Base-by-base conservation (phyloP, 1,140 invertebrate species). In the Portunus trituberculatus region DNA sequence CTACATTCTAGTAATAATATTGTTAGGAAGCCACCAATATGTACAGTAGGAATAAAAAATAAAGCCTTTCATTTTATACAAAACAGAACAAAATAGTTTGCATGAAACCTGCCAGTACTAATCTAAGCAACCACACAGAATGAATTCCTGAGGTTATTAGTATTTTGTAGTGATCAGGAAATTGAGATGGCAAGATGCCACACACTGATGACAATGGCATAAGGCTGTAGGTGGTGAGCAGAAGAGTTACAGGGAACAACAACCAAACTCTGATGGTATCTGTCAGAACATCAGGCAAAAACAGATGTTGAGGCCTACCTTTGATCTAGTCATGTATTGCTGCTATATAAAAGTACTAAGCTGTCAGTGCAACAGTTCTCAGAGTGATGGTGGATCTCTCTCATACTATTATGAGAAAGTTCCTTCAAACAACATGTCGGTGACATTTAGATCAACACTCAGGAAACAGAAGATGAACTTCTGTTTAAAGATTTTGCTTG, bases 131-230 rank as follows among this genome's bases (percentile, higher is more conserved):
- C 67, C n/a, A 76, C 67, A 76, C 20, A 76, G 67, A n/a, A n/a
- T 76, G 25, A 76, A 76, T 76, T 76, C 67, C 67, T 76, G 67
- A 76, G 67, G 67, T 76, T n/a, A 25, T 76, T n/a, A 76, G 67
- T n/a, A 76, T 76, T 76, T 76, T 76, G 67, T 76, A 2, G 20
- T 76, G 67, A 76, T 20, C 25, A 76, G 25, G 67, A 76, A 76
- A 76, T n/a, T 59, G 52, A 76, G n/a, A 76, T 76, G 67, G 67
- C 12, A 76, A 76, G 67, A n/a, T 76, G 67, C 67, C 67, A 76
- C 67, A 76, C n/a, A n/a, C 67, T 76, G 67, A 76, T 76, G 67
- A n/a, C 67, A 7, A n/a, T 76, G 67, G 67, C 67, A 0, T 76
- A 76, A 76, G 67, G 67, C 67, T 76, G 67, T 76, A 76, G n/a